Conservation (phyloP, 1,140 invertebrate genomes). For the Spodoptera litura region DNA sequence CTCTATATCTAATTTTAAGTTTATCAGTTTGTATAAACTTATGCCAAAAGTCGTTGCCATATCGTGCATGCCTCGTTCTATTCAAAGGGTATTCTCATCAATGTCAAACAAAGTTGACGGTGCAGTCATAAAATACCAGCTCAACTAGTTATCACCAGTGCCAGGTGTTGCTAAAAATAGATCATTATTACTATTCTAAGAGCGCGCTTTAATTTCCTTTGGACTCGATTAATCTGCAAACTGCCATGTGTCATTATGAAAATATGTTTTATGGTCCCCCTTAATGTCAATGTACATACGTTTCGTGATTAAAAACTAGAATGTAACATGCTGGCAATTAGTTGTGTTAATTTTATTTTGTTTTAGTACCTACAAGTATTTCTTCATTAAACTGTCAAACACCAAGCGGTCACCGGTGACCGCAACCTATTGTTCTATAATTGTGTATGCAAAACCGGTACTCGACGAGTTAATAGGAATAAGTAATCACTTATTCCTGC, state of each 20-base stretch:
- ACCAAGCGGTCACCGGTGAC: no score
- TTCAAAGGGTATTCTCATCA: constrained; percentile 2
- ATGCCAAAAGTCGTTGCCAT: neutral
- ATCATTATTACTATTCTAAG: constrained; percentile 60
- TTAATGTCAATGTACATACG: neutral
- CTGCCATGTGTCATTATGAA: constrained; percentile 30
- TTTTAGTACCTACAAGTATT: no score
- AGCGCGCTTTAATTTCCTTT: constrained; percentile 64
- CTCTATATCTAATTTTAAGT: no score
- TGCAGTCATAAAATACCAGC: constrained; percentile 56
- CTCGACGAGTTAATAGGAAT: no score
- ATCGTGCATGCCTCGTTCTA: neutral
- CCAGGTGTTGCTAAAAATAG: constrained; percentile 73
- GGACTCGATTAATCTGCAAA: constrained; percentile 46
- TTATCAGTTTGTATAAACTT: no score
- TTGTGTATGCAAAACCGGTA: no score
- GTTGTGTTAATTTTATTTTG: neutral
- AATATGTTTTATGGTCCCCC: neutral
- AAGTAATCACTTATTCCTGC: no score
- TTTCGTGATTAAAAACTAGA: neutral
- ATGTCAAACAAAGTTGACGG: constrained; percentile 27
- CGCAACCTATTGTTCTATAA: no score
- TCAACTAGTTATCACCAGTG: constrained; percentile 67
- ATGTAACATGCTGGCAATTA: neutral
- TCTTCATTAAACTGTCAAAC: no score